Evolutionary conservation across 2,888 invertebrate genomes (phyloP).

Genomic region (Plagodis pulveraria): DNA sequence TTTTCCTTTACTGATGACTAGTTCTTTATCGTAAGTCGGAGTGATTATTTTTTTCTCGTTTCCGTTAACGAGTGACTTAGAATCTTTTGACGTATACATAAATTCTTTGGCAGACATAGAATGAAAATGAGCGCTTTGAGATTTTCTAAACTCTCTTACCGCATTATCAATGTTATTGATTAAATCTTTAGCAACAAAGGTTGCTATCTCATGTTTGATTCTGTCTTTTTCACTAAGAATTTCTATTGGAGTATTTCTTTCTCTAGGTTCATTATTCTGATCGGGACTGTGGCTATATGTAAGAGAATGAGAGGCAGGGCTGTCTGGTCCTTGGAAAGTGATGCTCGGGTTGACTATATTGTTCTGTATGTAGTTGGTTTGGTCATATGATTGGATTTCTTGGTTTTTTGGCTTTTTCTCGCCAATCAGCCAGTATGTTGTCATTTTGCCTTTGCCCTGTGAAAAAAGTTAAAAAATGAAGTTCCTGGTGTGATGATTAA

Average conservation of each 20-base stretch:
- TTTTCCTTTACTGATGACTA: slow-evolving; percentile 78
- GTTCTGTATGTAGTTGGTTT: slow-evolving; percentile 49
- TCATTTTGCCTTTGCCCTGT: slow-evolving; percentile 95
- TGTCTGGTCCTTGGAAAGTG: slow-evolving; percentile 79
- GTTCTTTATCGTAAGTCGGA: slow-evolving; percentile 74
- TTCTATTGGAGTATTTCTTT: slow-evolving; percentile 59
- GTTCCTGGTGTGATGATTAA: no score
- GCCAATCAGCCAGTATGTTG: slow-evolving; percentile 94
- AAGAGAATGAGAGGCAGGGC: slow-evolving; percentile 74
- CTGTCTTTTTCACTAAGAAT: slow-evolving; percentile 70
- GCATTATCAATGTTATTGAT: slow-evolving; percentile 77
- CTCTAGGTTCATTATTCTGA: slow-evolving; percentile 56
- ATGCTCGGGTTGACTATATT: slow-evolving; percentile 68
- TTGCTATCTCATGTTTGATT: slow-evolving; percentile 78
- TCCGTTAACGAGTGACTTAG: slow-evolving; percentile 59
- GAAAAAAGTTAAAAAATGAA: neutral
- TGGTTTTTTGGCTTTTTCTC: slow-evolving; percentile 79
- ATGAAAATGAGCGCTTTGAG: slow-evolving; percentile 68
- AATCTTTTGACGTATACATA: slow-evolving; percentile 34
- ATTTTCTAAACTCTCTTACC: slow-evolving; percentile 72
- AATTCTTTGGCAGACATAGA: slow-evolving; percentile 17
- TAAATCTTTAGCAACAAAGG: slow-evolving; percentile 76
- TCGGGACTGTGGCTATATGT: slow-evolving; percentile 73
- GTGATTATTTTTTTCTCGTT: slow-evolving; percentile 66
- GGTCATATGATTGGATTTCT: slow-evolving; percentile 44